Base-by-base conservation (phyloP, 2,797 vertebrate species). In the Gymnothorax reevesii region DNA sequence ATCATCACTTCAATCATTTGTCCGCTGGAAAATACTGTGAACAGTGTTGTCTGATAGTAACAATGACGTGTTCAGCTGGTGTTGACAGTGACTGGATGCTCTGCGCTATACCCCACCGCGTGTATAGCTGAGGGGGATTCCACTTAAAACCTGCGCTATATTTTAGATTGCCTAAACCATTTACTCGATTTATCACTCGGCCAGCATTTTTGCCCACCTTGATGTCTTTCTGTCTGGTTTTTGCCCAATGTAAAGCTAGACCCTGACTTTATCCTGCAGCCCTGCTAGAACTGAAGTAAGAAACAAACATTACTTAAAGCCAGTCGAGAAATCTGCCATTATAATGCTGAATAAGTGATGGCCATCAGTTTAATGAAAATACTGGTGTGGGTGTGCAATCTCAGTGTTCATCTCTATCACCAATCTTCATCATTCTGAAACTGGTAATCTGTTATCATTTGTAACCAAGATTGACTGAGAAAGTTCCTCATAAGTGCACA, bases 361-460 rank as follows among this genome's bases (percentile, higher is more conserved):
- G 27, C 83, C 54, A 42, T 71, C 82, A 57, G 33, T 66, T 79
- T 57, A 62, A 80, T 87, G 60, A 49, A 64, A 54, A 82, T 20
- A 52, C 59, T n/a, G 75, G 49, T 86, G 66, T 59, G 55, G 77
- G 55, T 66, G 75, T 82, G 75, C 57, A 66, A 82, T 66, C 64
- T 52, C 55, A 82, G 69, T 73, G 85, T 17, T 42, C 49, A 82
- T 82, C 42, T 27, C 60, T 64, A 86, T 86, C 57, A 20, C 75
- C 15, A 55, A 49, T 64, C 62, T 17, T 64, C 59, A 62, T 54
- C 64, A 86, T 86, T 59, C 52, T 64, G 60, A 79, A 57, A 57
- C 42, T 82, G 54, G 7, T 25, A 15, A 86, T 82, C 77, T 55
- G 22, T 25, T 6, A 54, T 82, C 4, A 27, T 82, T 64, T 13